Conservation (phyloP, 2,797 vertebrate genomes). For the Sciurus vulgaris region DNA sequence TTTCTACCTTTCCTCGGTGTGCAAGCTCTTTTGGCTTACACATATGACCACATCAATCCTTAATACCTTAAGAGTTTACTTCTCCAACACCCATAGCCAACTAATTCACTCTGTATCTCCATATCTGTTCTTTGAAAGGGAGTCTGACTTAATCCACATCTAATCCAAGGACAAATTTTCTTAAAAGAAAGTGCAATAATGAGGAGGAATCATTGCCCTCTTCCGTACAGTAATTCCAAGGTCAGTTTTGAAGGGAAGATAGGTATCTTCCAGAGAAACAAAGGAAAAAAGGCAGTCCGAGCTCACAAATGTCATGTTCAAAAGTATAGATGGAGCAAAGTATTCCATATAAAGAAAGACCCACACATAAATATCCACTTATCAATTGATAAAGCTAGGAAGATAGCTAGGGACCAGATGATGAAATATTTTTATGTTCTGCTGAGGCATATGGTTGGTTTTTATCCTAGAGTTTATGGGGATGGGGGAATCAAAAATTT, state of each 20-base stretch:
- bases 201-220: not conserved
- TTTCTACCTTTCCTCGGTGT: not conserved
- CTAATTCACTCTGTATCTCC: not conserved
- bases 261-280: not conserved
- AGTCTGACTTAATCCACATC: slow-evolving; percentile 10
- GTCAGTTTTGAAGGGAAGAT: not conserved
- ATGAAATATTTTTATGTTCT: not conserved
- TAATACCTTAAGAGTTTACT: not conserved
- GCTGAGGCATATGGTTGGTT: not conserved
- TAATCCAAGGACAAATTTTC: not conserved
- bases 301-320: not conserved
- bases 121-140: slow-evolving; percentile 20
- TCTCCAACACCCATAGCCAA: not conserved
- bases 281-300: not conserved
- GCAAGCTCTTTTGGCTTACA: slow-evolving; percentile 9
- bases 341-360: not conserved
- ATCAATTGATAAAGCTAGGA: slow-evolving; percentile 9
- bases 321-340: slow-evolving; percentile 36
- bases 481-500: slow-evolving; percentile 15
- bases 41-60: not conserved
- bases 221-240: not conserved
- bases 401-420: not conserved
- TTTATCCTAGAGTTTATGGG: slow-evolving; percentile 14
- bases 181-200: not conserved
- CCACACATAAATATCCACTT: not conserved